phyloP scores from a whole-genome alignment of 2,888 invertebrate species.

The Trissonchulus sp. region DNA sequence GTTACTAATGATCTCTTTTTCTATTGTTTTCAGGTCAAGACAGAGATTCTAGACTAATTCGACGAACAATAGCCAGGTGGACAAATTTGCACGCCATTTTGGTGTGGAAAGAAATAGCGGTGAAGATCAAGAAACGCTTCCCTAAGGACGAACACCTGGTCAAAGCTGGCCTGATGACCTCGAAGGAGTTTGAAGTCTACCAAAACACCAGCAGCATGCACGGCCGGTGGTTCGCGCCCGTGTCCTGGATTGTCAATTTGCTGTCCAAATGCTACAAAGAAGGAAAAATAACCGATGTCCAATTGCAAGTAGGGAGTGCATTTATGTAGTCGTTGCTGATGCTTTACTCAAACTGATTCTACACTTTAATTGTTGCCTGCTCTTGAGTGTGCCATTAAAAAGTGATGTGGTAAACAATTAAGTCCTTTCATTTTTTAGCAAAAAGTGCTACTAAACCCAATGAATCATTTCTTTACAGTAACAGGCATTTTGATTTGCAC shows the following conservation, averaged over 20 bases:
- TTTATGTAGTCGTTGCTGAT: too few species aligned
- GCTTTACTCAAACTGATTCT: too few species aligned
- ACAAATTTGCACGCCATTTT: slow-evolving; percentile 20
- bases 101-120: slow-evolving; percentile 31
- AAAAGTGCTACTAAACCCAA: too few species aligned
- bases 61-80: slow-evolving; percentile 26
- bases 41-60: neutral
- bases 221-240: slow-evolving; percentile 22
- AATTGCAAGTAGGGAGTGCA: slow-evolving; percentile 11
- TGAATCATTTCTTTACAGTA: too few species aligned
- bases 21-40: neutral
- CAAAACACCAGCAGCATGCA: slow-evolving; percentile 8
- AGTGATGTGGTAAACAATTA: too few species aligned
- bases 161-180: slow-evolving; percentile 3
- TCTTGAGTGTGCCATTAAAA: too few species aligned
- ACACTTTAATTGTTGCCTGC: too few species aligned
- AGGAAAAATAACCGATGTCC: slow-evolving; percentile 8
- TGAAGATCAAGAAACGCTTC: slow-evolving; percentile 29
- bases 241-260: slow-evolving; percentile 24
- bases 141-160: slow-evolving; percentile 26
- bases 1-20: too few species aligned
- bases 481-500: too few species aligned
- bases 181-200: neutral
- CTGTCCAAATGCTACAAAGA: slow-evolving; percentile 4
- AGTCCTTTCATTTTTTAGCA: too few species aligned